Base-by-base conservation (phyloP, 2,797 vertebrate species). In the Syngnathus acus region DNA sequence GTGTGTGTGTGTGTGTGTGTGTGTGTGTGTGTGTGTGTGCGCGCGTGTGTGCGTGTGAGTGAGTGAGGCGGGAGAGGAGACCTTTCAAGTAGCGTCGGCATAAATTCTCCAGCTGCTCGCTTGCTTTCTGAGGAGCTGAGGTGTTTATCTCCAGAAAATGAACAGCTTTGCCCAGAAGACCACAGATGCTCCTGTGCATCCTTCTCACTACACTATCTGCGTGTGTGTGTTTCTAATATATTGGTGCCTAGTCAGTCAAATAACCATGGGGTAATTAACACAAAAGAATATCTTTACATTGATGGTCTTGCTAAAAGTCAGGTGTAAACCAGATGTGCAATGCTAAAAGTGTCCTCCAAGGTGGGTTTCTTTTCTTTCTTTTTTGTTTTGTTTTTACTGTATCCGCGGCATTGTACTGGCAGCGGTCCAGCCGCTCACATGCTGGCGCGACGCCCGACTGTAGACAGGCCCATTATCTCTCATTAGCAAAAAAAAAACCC, bases 91-190 rank as follows among this genome's bases (percentile, higher is more conserved):
- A 78, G 78, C 76, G 71, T 81, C 87, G 87, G 87, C 86, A 87
- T 90, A 88, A 85, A 89, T 89, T 89, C 84, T 91, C 89, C 90
- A 91, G 91, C 89, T 92, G 91, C 89, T 91, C 79, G 62, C 79
- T 82, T 89, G 78, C 87, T 86, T 88, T 88, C 88, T 86, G 82
- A 86, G 87, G 85, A 89, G 84, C 87, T 82, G 86, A 84, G 86
- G 84, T 84, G 87, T 89, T 89, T 87, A 88, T 84, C 87, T 89
- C 80, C 78, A 88, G 87, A 89, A 87, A 82, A 89, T 89, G 88
- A 90, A 87, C 86, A 88, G 87, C 85, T 89, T 89, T 90, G 83
- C 86, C 85, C 87, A 87, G 80, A 86, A 89, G 88, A 89, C 86
- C 87, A 84, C 86, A 89, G 86, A 89, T 88, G 86, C 87, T 89